Evolutionary conservation across 2,113 vertebrate species (phyloP), one percentile per base, ranked within the genome.

Genomic region (Aythya baeri): DNA sequence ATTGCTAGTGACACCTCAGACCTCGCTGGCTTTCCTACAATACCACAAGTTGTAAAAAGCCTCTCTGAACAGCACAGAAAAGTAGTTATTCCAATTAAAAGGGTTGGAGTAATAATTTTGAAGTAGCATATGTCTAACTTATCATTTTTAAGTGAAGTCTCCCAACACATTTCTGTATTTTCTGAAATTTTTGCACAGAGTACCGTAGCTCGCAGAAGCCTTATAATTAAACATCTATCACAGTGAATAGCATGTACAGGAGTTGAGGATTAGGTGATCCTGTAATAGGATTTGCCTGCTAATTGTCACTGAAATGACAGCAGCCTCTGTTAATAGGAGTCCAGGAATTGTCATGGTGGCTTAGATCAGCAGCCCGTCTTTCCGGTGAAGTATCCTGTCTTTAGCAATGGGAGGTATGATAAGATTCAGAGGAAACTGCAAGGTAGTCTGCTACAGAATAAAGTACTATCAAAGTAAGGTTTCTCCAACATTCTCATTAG

Each of bases 241-340:
- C 11, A 84, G 66, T 44, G 54, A 83, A 57, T 27, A 86, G 82
- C 46, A 34, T 9, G 57, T 57, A 57, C 17, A 29, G 78, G 66
- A 72, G 70, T 5, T 81, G 80, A 90, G 88, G 89, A 93, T 95
- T 95, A 93, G 77, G 70, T 66, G 73, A 88, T 95, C 66, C 66
- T 83, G 54, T 94, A 96, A 91, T 70, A 87, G 83, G 92, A 94
- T 96, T 96, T 97, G 66, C 58, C 77, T 80, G 88, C 67, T 94
- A 96, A 93, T 96, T 95, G 86, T 61, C 83, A 82, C 70, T 87
- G 86, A 72, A 86, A 62, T 79, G 66, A 82, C 80, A 95, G 83
- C 74, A 92, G 70, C 14, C 22, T 81, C 54, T 82, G 32, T 75
- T 94, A 93, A 59, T 4, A 88, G 50, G 63, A 94, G 59, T n/a